These are phyloP conservation scores for Aphyosemion australe DNA, from an alignment of 2,113 vertebrate genomes.

Conservation along the genomic window DNA sequence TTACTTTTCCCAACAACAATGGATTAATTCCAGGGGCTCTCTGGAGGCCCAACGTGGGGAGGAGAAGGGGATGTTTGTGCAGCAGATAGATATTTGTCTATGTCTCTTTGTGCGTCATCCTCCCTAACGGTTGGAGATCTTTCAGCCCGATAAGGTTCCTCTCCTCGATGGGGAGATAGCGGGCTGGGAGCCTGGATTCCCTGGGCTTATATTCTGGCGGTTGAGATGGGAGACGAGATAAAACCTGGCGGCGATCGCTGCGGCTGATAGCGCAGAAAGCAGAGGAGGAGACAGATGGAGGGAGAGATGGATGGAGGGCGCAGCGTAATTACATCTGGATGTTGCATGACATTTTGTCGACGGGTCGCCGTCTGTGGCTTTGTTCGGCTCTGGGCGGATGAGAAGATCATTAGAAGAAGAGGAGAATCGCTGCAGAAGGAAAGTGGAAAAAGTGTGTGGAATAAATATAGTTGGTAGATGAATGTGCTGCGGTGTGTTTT, in stretches of 20 bases:
- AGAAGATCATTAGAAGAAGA: conserved; percentile 64
- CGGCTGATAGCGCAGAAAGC: conserved; percentile 58
- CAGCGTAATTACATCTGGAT: conserved; percentile 80
- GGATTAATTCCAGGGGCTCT: conserved; percentile 48
- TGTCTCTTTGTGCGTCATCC: conserved; percentile 82
- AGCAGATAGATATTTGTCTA: conserved; percentile 80
- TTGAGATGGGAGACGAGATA: conserved; percentile 81
- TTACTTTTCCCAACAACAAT: conserved; percentile 22
- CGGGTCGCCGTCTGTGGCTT: conserved; percentile 63
- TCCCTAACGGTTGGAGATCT: conserved; percentile 78
- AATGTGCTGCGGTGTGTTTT: conserved; percentile 71
- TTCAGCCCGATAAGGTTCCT: conserved; percentile 70
- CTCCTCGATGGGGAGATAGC: conserved; percentile 76
- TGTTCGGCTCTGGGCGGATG: conserved; percentile 60
- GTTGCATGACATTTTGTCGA: conserved; percentile 60
- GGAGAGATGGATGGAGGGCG: conserved; percentile 65
- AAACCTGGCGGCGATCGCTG: conserved; percentile 64
- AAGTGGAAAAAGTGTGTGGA: conserved; percentile 51
- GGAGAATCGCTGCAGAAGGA: conserved; percentile 30
- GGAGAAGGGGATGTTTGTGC: conserved; percentile 63
- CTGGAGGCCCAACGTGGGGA: conserved; percentile 42
- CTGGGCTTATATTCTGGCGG: conserved; percentile 81
- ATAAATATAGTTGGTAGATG: conserved; percentile 61
- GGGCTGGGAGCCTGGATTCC: conserved; percentile 68
- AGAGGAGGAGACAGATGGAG: conserved; percentile 51